Percentiles rank a stretch among this genome's conserved stretches.
Conservation (phyloP, 92 coral and sea anemone species). For the Epizoanthus illoricatus region DNA sequence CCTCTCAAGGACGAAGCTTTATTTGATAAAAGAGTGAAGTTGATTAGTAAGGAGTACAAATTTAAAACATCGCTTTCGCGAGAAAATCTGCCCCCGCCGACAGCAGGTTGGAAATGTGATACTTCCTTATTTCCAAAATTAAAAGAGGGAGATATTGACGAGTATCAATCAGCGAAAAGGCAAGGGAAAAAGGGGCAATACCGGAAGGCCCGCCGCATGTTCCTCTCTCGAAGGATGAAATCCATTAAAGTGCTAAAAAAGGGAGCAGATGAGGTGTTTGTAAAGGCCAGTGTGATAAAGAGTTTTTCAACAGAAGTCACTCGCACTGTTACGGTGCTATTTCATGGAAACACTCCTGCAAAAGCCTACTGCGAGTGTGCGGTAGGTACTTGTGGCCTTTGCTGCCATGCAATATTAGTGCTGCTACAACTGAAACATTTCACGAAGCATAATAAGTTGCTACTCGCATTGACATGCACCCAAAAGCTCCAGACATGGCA, state of each 20-base stretch:
- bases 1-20: constrained; percentile 41
- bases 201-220: constrained; percentile 54
- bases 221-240: constrained; percentile 55
- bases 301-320: background rate
- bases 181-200: constrained; percentile 55
- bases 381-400: too few relatives aligned
- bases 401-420: too few relatives aligned
- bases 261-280: constrained; percentile 27
- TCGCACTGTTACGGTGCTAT: too few relatives aligned
- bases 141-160: constrained; percentile 26
- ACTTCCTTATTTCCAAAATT: constrained; percentile 42
- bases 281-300: constrained; percentile 54
- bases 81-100: constrained; percentile 55
- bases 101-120: constrained; percentile 56
- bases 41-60: constrained; percentile 41
- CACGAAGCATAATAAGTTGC: background rate
- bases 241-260: constrained; percentile 41
- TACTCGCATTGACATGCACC: background rate
- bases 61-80: constrained; percentile 49
- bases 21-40: constrained; percentile 46
- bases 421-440: constrained; percentile 23
- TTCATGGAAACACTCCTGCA: too few relatives aligned
- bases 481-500: too few relatives aligned
- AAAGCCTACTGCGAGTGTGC: too few relatives aligned
- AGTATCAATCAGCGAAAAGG: constrained; percentile 42